Conservation (phyloP, 2,888 invertebrate species). For the Eupithecia pulchellata region DNA sequence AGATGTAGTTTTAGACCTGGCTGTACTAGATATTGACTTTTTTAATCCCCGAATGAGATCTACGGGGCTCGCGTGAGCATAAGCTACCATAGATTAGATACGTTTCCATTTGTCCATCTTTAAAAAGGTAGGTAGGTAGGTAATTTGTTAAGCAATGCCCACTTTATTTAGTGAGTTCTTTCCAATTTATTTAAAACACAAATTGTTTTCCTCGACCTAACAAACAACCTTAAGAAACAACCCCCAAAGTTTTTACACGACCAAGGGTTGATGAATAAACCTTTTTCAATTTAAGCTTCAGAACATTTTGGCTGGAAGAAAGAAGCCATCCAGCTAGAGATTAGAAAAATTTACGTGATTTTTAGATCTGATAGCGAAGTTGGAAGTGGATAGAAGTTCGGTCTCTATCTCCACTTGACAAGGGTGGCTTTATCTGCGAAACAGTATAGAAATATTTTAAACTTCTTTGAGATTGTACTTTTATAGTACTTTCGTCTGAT, state of each 20-base stretch:
- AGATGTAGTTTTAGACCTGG: no score
- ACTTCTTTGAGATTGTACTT: constrained; percentile 9
- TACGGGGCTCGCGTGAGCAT: not conserved
- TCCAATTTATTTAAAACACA: constrained; percentile 7
- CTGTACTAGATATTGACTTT: no score
- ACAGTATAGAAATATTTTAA: constrained; percentile 27
- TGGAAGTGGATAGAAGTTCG: constrained; percentile 27
- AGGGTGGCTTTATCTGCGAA: constrained; percentile 26
- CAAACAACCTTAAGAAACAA: constrained; percentile 16
- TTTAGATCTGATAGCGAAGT: constrained; percentile 28
- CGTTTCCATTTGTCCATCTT: not conserved
- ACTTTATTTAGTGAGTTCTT: not conserved
- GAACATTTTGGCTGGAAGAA: constrained; percentile 24
- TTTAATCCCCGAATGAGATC: no score
- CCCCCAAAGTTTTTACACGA: constrained; percentile 13
- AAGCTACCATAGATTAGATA: not conserved
- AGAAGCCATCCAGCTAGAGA: constrained; percentile 21
- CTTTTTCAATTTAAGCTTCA: constrained; percentile 34
- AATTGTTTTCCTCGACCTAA: constrained; percentile 3
- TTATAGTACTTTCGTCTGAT: not conserved
- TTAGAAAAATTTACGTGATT: constrained; percentile 38
- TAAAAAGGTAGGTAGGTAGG: not conserved
- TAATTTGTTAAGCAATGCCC: not conserved
- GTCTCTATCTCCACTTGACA: constrained; percentile 27
- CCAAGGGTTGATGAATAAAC: constrained; percentile 30